Base-by-base conservation (phyloP, 2,113 vertebrate species). In the Tonatia bakeri region DNA sequence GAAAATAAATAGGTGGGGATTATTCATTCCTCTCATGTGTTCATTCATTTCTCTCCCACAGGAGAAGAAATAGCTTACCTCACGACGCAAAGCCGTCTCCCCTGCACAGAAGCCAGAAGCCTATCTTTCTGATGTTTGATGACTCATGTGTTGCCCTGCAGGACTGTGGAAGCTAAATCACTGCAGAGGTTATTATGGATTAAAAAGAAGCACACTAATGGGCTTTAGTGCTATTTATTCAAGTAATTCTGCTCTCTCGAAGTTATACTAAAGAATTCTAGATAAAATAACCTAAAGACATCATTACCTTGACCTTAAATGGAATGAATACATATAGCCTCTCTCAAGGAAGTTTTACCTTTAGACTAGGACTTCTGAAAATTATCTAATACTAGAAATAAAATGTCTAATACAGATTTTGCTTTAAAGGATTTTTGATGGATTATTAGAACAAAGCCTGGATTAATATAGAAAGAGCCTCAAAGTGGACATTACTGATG, bases 91-190 rank as follows among this genome's bases (percentile, higher is more conserved):
- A 95, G 61, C n/a, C 43, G 33, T 86, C 36, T 64, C 70, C 45
- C 87, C n/a, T 87, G 6, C 54, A 87, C 64, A 91, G 79, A 93
- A 89, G n/a, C 75, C 64, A 43, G 33, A 38, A 94, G 5, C 14
- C 90, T 86, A 80, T 87, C 86, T 65, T 85, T 95, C 36, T 69
- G n/a, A 40, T 88, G 19, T 54, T 64, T 7, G 19, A 61, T 92
- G 94, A 69, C 81, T 87, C 79, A 70, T 90, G 28, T 33, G 61
- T 85, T 3, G 4, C 20, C 50, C 43, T 76, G 17, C 12, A 13
- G 94, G 84, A 64, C 75, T 92, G 45, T 93, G 31, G 65, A 90
- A 84, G 64, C 52, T 93, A 95, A 94, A 92, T 82, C 73, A 72
- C 69, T 70, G 61, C 87, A 94, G 64, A 91, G 94, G 80, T 65